phyloP scores from a whole-genome alignment of 92 coral and sea anemone genomes.

The Zoanthus sociatus region DNA sequence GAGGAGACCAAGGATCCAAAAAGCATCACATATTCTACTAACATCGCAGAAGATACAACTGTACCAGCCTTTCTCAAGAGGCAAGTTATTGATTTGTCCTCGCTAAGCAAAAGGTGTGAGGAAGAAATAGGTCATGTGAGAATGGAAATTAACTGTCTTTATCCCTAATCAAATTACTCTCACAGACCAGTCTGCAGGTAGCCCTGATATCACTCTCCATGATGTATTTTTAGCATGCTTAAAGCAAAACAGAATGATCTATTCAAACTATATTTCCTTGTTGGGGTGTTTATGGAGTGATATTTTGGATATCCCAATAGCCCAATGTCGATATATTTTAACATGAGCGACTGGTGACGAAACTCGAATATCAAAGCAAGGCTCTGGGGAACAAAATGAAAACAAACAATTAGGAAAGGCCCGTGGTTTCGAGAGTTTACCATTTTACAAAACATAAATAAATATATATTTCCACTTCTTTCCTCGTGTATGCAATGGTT shows the following conservation, averaged over 20 bases:
- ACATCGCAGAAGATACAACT: constrained; percentile 15
- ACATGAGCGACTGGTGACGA: too few species aligned
- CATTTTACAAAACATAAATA: too few species aligned
- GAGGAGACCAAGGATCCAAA: constrained; percentile 50
- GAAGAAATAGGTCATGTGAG: constrained; percentile 40
- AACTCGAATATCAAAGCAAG: too few species aligned
- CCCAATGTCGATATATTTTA: too few species aligned
- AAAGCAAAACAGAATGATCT: constrained; percentile 12
- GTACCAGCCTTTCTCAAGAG: constrained; percentile 43
- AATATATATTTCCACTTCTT: too few species aligned
- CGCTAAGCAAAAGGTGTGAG: constrained; percentile 36
- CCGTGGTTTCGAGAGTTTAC: too few species aligned
- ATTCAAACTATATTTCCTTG: constrained; percentile 30
- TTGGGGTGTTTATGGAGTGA: constrained; percentile 36
- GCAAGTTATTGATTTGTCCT: constrained; percentile 41
- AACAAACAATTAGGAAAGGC: too few species aligned
- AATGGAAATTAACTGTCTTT: constrained; percentile 45
- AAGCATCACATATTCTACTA: constrained; percentile 33
- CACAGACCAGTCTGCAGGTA: constrained; percentile 21
- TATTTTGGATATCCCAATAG: constrained; percentile 41
- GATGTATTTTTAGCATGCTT: constrained; percentile 41
- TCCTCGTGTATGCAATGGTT: too few species aligned
- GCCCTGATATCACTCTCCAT: constrained; percentile 30
- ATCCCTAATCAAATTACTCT: constrained; percentile 39
- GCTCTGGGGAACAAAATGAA: too few species aligned